Conservation (phyloP, 2,113 vertebrate species). For the Prunella himalayana region DNA sequence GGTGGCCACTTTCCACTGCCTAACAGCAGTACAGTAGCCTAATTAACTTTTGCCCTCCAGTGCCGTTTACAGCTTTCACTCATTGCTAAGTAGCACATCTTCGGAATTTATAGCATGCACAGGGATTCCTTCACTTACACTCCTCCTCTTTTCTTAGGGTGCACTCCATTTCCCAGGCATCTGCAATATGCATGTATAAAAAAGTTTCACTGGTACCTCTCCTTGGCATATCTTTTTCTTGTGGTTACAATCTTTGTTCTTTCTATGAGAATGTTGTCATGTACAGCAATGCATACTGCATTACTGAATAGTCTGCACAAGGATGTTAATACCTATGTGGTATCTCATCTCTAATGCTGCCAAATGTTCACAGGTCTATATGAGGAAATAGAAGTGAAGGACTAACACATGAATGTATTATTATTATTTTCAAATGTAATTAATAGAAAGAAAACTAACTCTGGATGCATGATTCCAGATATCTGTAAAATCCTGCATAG, state of each 20-base stretch:
- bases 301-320: background rate
- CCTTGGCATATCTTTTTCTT: background rate
- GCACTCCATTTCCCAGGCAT: background rate
- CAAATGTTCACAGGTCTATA: background rate
- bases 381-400: background rate
- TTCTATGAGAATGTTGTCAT: background rate
- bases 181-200: background rate
- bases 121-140: background rate
- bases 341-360: background rate
- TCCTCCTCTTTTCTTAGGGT: background rate
- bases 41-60: slow-evolving; percentile 68
- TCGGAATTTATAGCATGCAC: slow-evolving; percentile 30
- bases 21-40: slow-evolving; percentile 46
- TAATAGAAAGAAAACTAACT: background rate
- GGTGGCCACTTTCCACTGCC: slow-evolving; percentile 48
- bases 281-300: background rate
- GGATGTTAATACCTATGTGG: background rate
- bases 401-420: background rate
- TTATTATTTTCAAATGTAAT: background rate
- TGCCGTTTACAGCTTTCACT: slow-evolving; percentile 47
- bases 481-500: background rate
- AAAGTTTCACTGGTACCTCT: background rate
- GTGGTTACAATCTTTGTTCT: background rate
- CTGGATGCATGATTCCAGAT: background rate
- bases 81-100: slow-evolving; percentile 44